A percentile compares a stretch with the other conserved stretches of the same genome.
Evolutionary conservation across 2,797 vertebrate species (phyloP).

Genomic region (Brachyrhaphis roseni): DNA sequence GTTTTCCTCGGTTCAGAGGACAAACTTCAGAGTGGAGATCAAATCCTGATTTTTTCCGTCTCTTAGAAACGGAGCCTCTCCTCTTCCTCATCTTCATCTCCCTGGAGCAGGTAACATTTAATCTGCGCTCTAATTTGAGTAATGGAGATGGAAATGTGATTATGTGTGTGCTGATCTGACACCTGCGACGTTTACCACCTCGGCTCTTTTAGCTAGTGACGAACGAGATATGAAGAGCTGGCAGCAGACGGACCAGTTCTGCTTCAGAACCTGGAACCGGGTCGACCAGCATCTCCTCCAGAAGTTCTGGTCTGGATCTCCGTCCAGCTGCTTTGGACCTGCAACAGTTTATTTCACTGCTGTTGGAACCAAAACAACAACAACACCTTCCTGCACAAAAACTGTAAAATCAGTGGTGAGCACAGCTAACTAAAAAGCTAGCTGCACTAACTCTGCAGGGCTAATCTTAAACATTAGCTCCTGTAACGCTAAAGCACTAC

Average conservation of each 20-base stretch:
- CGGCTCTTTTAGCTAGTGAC: neutral
- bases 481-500: no score
- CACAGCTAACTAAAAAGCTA: no score
- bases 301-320: neutral
- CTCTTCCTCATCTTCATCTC: slow-evolving; percentile 62
- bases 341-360: neutral
- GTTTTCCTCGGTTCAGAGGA: neutral
- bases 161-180: slow-evolving; percentile 55
- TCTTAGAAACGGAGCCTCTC: slow-evolving; percentile 27
- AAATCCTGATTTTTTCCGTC: slow-evolving; percentile 13
- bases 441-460: no score
- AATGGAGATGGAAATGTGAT: slow-evolving; percentile 75
- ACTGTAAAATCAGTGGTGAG: no score
- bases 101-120: slow-evolving; percentile 73
- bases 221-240: neutral
- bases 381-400: no score
- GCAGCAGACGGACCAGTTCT: neutral
- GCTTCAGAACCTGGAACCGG: neutral
- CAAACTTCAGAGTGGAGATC: neutral
- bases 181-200: slow-evolving; percentile 54
- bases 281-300: neutral
- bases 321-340: neutral
- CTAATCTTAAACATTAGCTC: no score
- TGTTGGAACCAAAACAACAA: no score
- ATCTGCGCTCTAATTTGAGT: slow-evolving; percentile 75